Base-by-base conservation (phyloP, 2,797 vertebrate species). In the Psittacula derbiana region DNA sequence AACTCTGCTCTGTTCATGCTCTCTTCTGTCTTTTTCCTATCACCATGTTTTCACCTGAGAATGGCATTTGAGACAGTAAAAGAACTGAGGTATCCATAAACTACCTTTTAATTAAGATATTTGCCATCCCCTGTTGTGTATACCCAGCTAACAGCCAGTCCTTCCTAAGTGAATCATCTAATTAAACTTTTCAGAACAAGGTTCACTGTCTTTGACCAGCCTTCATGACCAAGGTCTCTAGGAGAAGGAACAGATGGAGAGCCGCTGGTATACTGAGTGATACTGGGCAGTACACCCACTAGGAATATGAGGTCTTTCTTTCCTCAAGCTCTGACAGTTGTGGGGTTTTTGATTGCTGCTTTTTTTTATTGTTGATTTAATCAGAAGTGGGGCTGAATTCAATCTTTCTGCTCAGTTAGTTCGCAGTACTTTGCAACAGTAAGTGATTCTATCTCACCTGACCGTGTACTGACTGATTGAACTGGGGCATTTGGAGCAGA, bases 351-450 rank as follows among this genome's bases (percentile, higher is more conserved):
- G 49, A 70, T 94, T 91, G 46, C 21, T 52, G 64, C 8, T n/a
- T 69, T 74, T 90, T 90, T 84, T 80, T 47, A 67, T 85, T 46
- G 15, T 52, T 72, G 38, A 36, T 94, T 93, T 74, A 92, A 88
- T 95, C 64, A 82, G 80, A 92, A 92, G 30, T 9, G 4, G 66
- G 53, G 24, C 57, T 81, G 46, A 64, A 25, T 80, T 88, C 31
- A 24, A 0, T 85, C 57, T 83, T 31, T 52, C 30, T 61, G 46
- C 49, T 46, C 28, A 76, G 61, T 78, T 89, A 85, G 85, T 66
- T 86, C 86, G 55, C 16, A 10, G 58, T 88, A 55, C 55, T 90
- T 93, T 92, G 66, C 80, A 81, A 3, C 62, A 43, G 11, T 53
- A 58, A 55, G 33, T 84, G 70, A 27, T 72, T 88, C 44, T 86